Evolutionary conservation across 2,113 vertebrate genomes (phyloP).

Genomic region (Mohoua ochrocephala): DNA sequence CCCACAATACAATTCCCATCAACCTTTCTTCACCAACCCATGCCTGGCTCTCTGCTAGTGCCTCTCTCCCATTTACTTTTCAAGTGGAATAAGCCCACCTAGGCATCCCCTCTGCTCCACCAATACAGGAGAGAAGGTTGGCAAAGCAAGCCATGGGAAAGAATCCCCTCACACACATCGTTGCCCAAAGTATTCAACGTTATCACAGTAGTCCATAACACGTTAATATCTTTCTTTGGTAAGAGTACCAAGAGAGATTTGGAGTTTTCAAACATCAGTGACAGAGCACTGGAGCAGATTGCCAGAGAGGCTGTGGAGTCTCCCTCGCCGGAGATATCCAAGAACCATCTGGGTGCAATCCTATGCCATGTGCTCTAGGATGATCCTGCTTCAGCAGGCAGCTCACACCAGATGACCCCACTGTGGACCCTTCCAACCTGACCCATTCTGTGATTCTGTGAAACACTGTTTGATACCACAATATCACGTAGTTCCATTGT

Average conservation of each 20-base stretch:
- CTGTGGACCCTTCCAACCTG: neutral
- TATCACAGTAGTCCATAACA: neutral
- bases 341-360: neutral
- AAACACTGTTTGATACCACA: neutral
- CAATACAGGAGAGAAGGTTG: neutral
- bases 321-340: neutral
- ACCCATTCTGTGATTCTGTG: neutral
- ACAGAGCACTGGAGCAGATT: neutral
- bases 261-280: neutral
- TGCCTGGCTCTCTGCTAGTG: neutral
- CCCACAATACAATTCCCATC: neutral
- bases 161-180: neutral
- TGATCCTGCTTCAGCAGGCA: neutral
- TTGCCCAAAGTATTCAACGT: accelerated
- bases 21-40: neutral
- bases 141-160: neutral
- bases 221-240: neutral
- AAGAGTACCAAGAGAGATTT: neutral
- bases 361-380: neutral
- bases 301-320: neutral
- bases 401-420: accelerated
- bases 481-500: neutral
- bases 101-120: neutral
- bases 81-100: neutral
- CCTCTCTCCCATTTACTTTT: neutral